These are phyloP conservation scores for Rhincodon typus DNA, from an alignment of 2,797 vertebrate genomes.

Conservation along the genomic window DNA sequence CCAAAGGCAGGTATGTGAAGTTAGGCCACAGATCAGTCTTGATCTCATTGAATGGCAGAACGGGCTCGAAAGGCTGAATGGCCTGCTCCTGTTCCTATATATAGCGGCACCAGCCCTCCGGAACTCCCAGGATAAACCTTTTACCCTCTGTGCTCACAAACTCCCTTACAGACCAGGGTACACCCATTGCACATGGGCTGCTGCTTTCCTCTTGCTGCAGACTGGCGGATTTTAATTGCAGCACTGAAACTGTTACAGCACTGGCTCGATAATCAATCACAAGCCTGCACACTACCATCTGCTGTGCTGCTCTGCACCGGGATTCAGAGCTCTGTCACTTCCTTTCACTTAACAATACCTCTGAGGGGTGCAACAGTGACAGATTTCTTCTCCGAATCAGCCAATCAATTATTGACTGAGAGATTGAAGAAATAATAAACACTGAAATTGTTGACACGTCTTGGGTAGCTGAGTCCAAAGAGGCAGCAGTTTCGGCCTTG, in stretches of 20 bases:
- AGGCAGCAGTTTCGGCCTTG: background rate
- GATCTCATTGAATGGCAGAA: too few species aligned
- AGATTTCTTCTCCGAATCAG: background rate
- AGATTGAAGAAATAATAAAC: background rate
- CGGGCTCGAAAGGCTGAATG: too few species aligned
- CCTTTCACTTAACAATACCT: slow-evolving; percentile 30
- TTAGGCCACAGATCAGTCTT: too few species aligned
- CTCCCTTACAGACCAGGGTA: background rate
- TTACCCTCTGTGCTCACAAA: background rate
- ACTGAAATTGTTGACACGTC: background rate
- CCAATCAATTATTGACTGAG: background rate
- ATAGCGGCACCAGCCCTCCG: too few species aligned
- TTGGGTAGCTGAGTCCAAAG: background rate
- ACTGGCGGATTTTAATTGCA: background rate
- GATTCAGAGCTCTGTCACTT: background rate
- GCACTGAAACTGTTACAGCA: background rate
- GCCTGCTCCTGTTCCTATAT: too few species aligned
- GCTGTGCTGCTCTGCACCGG: background rate
- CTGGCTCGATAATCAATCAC: slow-evolving; percentile 11
- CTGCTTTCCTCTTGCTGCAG: background rate
- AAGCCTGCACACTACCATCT: background rate
- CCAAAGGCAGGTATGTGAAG: too few species aligned
- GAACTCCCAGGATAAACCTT: background rate
- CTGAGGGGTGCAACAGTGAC: background rate
- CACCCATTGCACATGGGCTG: background rate